A percentile compares a stretch with the other conserved stretches of the same genome.
Conservation (phyloP, 2,113 vertebrate genomes). For the Chrysochloris asiatica region DNA sequence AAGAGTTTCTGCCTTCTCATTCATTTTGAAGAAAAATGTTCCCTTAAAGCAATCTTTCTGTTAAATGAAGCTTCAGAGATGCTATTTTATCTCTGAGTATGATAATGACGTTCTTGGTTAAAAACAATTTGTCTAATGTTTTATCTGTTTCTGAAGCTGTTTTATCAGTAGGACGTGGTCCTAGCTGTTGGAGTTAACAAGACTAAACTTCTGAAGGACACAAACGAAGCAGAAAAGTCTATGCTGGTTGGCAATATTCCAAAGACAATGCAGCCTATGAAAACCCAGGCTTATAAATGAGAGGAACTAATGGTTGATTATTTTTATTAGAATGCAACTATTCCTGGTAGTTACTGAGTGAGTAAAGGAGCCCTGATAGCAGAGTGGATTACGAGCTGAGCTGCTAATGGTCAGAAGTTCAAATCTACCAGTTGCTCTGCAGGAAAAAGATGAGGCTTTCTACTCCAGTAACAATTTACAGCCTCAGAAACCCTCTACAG, state of each 20-base stretch:
- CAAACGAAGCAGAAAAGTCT: not conserved
- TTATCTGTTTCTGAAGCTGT: not conserved
- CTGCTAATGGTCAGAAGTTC: too few species aligned
- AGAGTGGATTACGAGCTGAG: too few species aligned
- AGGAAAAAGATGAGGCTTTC: too few species aligned
- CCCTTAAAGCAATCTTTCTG: not conserved
- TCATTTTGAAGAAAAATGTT: constrained; percentile 24
- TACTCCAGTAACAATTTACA: too few species aligned
- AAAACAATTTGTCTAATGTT: not conserved
- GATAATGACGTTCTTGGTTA: not conserved
- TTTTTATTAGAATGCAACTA: not conserved
- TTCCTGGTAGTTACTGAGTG: not conserved
- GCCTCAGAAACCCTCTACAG: too few species aligned
- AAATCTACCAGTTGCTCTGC: too few species aligned
- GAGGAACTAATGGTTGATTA: not conserved
- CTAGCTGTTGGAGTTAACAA: not conserved
- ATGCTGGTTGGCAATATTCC: not conserved
- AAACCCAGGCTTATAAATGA: not conserved
- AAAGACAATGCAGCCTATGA: not conserved
- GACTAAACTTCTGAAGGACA: not conserved
- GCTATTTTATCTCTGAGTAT: not conserved
- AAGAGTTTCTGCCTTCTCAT: constrained; percentile 19
- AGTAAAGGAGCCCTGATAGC: too few species aligned
- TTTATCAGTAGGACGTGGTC: not conserved
- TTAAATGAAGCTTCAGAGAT: not conserved